Base-by-base conservation (phyloP, 2,888 invertebrate genomes). In the Mechanitis messenoides region DNA sequence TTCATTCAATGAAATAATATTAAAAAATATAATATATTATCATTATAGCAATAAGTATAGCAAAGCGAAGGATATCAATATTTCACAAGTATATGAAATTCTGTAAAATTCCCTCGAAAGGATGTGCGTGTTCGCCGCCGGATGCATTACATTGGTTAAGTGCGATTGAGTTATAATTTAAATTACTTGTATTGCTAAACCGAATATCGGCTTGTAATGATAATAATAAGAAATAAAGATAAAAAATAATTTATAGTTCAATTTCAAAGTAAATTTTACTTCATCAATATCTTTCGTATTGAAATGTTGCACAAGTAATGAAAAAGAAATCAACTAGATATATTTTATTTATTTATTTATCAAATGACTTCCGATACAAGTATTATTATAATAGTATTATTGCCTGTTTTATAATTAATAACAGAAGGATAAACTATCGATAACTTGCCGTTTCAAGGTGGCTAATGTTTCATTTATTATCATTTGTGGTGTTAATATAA, bases 11-110 rank as follows among this genome's bases (percentile, higher is more conserved):
- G 6, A 35, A 35, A 35, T 35, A 35, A 35, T 35, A 35, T 1
- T 5, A 46, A 20, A 20, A 20, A 20, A 20, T 20, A 20, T 20
- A 20, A 20, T 20, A 20, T 20, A 20, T 20, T 20, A 7, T 28
- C 0, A 2, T 20, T 28, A 5, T 28, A 28, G 31, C 28, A 31
- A 50, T 20, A 50, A 50, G 20, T 31, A 9, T 50, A 50, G 9
- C 31, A 50, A 50, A 31, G 31, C 7, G 9, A 28, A 50, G 50
- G 50, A 9, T 31, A 53, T 42, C 42, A 50, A 3, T 7, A 45
- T 58, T 58, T 45, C 58, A 53, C 31, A 58, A 58, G 42, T 53
- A 33, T 58, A 35, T n/a, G 57, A 42, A 58, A 58, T 53, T 35
- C 42, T 58, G 58, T 56, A 35, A 47, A 57, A 57, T 57, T 35